Percentiles rank a stretch among this genome's conserved stretches.
phyloP scores from a whole-genome alignment of 2,888 invertebrate genomes.

The Platycheirus albimanus region DNA sequence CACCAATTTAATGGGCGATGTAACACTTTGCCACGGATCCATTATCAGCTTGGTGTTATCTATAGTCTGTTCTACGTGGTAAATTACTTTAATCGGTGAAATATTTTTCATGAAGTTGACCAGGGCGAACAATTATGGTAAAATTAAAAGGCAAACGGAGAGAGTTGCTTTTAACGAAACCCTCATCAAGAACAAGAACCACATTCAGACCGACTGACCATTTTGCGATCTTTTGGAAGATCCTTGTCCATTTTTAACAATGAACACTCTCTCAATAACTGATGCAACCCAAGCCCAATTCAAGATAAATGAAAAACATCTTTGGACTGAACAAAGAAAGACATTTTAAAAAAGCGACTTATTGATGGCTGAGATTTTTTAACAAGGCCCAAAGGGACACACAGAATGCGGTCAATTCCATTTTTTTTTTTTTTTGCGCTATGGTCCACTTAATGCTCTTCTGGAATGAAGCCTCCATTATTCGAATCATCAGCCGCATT shows the following conservation, averaged over 20 bases:
- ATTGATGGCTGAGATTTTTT: slow-evolving; percentile 20
- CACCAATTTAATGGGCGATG: slow-evolving; percentile 40
- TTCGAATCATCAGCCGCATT: slow-evolving; percentile 32
- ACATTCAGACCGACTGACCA: background rate
- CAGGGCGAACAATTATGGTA: too few relatives aligned
- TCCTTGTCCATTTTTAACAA: background rate
- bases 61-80: slow-evolving; percentile 24
- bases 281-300: background rate
- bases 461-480: slow-evolving; percentile 30
- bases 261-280: background rate
- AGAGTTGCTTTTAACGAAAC: too few relatives aligned
- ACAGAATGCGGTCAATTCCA: slow-evolving; percentile 45
- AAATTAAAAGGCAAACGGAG: too few relatives aligned
- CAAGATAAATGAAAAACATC: background rate
- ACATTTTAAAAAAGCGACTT: slow-evolving; percentile 40
- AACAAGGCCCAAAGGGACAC: slow-evolving; percentile 19
- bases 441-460: slow-evolving; percentile 11
- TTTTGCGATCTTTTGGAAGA: background rate
- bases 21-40: slow-evolving; percentile 33
- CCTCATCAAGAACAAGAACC: too few relatives aligned
- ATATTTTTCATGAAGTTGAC: too few relatives aligned
- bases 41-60: slow-evolving; percentile 60
- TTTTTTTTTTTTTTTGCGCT: background rate
- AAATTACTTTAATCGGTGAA: too few relatives aligned
- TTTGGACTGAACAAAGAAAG: slow-evolving; percentile 27